Conservation (phyloP, 2,113 vertebrate species). For the Bombycilla garrulus region DNA sequence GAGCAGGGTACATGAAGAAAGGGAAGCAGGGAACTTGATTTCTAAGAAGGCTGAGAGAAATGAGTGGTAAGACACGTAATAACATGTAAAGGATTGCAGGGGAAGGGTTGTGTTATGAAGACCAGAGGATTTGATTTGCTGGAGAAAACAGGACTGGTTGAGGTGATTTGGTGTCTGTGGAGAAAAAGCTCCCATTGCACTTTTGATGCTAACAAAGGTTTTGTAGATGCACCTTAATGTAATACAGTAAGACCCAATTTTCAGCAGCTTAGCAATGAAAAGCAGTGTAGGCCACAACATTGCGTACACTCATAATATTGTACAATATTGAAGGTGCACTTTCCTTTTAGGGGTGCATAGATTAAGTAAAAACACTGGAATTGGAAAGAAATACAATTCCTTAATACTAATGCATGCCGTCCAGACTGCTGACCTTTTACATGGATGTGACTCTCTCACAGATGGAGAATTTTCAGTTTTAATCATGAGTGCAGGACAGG, state of each 20-base stretch:
- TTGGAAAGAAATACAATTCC: background rate
- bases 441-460: background rate
- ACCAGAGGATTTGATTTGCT: background rate
- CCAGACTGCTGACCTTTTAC: background rate
- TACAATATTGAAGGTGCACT: background rate
- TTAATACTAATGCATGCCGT: background rate
- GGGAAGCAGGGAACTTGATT: background rate
- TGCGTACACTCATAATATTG: background rate
- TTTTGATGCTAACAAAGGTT: background rate
- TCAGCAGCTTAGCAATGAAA: background rate
- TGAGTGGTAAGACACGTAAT: background rate
- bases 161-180: background rate
- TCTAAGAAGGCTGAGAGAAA: background rate
- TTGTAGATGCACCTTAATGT: background rate
- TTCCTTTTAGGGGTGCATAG: background rate
- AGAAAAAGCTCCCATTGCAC: background rate
- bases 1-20: background rate
- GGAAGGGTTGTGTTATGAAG: background rate
- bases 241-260: background rate
- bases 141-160: background rate
- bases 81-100: background rate
- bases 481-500: background rate
- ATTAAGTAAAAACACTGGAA: background rate
- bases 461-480: background rate
- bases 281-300: background rate